Percentiles rank a stretch among this genome's conserved stretches.
phyloP scores from a whole-genome alignment of 2,888 invertebrate species.

The Drosophila parthenogenetica region DNA sequence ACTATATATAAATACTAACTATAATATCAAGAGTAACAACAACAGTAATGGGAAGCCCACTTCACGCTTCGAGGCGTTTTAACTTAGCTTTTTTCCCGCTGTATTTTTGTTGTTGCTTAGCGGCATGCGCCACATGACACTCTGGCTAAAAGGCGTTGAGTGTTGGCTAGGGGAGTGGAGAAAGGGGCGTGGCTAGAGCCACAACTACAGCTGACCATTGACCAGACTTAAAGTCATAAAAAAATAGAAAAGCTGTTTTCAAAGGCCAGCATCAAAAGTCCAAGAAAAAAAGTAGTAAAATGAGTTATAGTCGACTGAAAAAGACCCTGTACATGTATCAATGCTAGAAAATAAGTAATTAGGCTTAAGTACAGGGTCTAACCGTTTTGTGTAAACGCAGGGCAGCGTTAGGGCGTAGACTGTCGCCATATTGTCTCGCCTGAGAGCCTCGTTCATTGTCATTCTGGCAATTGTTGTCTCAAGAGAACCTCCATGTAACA shows the following conservation, averaged over 20 bases:
- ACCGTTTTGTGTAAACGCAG: background rate
- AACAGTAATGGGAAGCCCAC: constrained; percentile 66
- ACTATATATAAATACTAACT: constrained; percentile 37
- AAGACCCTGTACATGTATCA: background rate
- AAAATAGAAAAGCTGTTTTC: constrained; percentile 22
- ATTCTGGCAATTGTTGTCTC: constrained; percentile 19
- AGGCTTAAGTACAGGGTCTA: background rate
- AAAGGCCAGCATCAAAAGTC: constrained; percentile 34
- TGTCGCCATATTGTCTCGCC: constrained; percentile 69
- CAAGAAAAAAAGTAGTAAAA: background rate
- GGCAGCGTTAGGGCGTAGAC: background rate
- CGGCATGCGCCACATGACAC: constrained; percentile 79
- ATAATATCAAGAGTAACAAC: constrained; percentile 38
- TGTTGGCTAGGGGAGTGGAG: background rate
- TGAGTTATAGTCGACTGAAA: too few species aligned
- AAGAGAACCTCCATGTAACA: constrained; percentile 20
- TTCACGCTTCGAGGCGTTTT: constrained; percentile 66
- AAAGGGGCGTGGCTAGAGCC: constrained; percentile 24
- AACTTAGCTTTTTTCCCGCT: constrained; percentile 13
- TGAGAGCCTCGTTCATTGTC: constrained; percentile 72
- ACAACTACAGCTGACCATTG: constrained; percentile 68
- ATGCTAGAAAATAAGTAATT: background rate
- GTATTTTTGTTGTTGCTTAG: constrained; percentile 18
- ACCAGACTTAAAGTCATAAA: constrained; percentile 55
- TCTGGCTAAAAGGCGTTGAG: constrained; percentile 38